Evolutionary conservation across 2,113 vertebrate genomes (phyloP).

Genomic region (Sitta europaea): DNA sequence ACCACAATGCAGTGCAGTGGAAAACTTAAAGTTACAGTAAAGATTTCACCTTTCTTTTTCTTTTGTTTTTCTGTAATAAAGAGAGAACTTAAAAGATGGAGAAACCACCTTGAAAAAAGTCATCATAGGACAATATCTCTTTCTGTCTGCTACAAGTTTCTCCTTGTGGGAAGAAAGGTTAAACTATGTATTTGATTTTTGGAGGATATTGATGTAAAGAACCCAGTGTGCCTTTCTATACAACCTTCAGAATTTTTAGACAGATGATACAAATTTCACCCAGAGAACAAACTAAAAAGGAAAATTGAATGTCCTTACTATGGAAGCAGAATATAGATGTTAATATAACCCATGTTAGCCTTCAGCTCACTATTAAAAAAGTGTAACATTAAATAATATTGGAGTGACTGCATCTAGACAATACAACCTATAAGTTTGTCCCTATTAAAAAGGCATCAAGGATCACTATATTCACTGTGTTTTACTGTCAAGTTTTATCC

Average conservation of each 20-base stretch:
- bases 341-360: neutral
- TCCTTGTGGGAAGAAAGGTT: neutral
- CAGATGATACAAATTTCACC: neutral
- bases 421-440: neutral
- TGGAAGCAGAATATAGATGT: neutral
- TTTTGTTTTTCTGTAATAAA: neutral
- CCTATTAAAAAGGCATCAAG: neutral
- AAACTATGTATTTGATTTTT: neutral
- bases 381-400: neutral
- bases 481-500: neutral
- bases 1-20: neutral
- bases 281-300: neutral
- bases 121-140: neutral
- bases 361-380: neutral
- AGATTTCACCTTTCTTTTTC: neutral
- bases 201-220: neutral
- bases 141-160: neutral
- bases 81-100: neutral
- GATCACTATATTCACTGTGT: neutral
- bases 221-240: neutral
- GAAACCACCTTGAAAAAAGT: neutral
- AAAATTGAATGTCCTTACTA: neutral
- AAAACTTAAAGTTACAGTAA: neutral
- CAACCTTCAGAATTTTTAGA: neutral
- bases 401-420: neutral